These are phyloP conservation scores for Conchocele bisecta DNA, from an alignment of 2,888 invertebrate genomes.

Conservation along the genomic window DNA sequence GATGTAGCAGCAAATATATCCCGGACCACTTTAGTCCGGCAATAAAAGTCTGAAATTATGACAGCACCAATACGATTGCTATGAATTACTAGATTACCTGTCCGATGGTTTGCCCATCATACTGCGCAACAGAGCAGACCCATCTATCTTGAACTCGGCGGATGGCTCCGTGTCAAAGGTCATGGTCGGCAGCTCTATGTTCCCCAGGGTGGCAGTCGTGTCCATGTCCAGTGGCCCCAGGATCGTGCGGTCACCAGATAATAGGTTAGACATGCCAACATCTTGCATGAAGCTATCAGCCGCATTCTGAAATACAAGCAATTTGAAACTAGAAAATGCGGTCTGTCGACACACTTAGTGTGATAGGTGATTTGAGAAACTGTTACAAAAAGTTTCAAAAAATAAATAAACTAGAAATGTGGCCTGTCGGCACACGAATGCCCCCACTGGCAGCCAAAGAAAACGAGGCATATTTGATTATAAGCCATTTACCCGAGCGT, in stretches of 20 bases:
- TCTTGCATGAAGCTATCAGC: slow-evolving; percentile 33
- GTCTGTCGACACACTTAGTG: too few species aligned
- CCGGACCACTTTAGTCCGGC: neutral
- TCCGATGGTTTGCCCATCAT: slow-evolving; percentile 25
- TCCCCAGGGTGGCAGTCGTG: slow-evolving; percentile 26
- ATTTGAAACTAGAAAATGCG: too few species aligned
- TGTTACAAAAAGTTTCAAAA: too few species aligned
- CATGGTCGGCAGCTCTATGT: slow-evolving; percentile 2
- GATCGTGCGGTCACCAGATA: slow-evolving; percentile 36
- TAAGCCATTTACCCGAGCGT: too few species aligned
- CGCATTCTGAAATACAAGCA: slow-evolving; percentile 19
- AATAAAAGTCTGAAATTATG: neutral
- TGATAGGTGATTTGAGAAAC: too few species aligned
- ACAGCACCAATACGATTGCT: neutral
- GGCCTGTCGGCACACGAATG: too few species aligned
- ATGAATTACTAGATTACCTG: slow-evolving; percentile 8
- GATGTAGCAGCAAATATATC: neutral
- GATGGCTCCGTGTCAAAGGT: slow-evolving; percentile 31
- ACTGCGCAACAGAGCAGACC: slow-evolving; percentile 24
- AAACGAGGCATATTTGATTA: too few species aligned
- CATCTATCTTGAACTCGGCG: slow-evolving; percentile 29
- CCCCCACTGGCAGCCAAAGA: too few species aligned
- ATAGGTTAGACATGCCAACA: slow-evolving; percentile 18
- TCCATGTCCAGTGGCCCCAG: slow-evolving; percentile 45
- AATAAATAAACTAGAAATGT: too few species aligned